These are phyloP conservation scores for Helleia helle DNA, from an alignment of 2,888 invertebrate species.

Conservation along the genomic window DNA sequence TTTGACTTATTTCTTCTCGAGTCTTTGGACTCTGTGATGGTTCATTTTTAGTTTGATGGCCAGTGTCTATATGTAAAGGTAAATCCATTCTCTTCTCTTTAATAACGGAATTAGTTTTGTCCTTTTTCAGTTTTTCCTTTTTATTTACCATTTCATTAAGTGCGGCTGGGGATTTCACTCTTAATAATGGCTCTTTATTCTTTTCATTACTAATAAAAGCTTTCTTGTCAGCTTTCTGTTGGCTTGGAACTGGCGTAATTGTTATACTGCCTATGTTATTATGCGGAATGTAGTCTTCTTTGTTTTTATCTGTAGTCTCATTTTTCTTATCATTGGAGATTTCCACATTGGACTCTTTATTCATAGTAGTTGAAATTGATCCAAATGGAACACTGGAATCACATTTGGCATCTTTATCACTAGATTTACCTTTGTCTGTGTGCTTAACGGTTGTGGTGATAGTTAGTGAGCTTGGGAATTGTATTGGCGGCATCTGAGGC, in stretches of 20 bases:
- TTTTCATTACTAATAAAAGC: slow-evolving; percentile 24
- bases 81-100: slow-evolving; percentile 13
- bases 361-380: slow-evolving; percentile 38
- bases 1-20: slow-evolving; percentile 45
- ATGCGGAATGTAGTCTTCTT: slow-evolving; percentile 54
- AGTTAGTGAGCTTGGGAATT: slow-evolving; percentile 60
- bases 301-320: slow-evolving; percentile 29
- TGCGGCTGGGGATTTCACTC: slow-evolving; percentile 60
- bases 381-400: slow-evolving; percentile 30
- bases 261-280: slow-evolving; percentile 63
- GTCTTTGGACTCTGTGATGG: slow-evolving; percentile 36
- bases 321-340: slow-evolving; percentile 38
- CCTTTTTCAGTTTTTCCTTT: slow-evolving; percentile 32
- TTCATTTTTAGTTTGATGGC: slow-evolving; percentile 39
- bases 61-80: slow-evolving; percentile 43
- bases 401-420: slow-evolving; percentile 29
- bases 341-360: slow-evolving; percentile 46
- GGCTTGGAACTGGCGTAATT: slow-evolving; percentile 52
- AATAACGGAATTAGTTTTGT: slow-evolving; percentile 29
- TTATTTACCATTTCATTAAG: slow-evolving; percentile 57
- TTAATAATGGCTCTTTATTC: slow-evolving; percentile 40
- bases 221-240: slow-evolving; percentile 36
- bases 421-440: slow-evolving; percentile 25
- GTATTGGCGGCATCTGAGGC: slow-evolving; percentile 35
- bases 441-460: slow-evolving; percentile 44